A percentile compares a stretch with the other conserved stretches of the same genome.
These are phyloP conservation scores for Sula dactylatra DNA, from an alignment of 2,113 vertebrate genomes.

Conservation along the genomic window DNA sequence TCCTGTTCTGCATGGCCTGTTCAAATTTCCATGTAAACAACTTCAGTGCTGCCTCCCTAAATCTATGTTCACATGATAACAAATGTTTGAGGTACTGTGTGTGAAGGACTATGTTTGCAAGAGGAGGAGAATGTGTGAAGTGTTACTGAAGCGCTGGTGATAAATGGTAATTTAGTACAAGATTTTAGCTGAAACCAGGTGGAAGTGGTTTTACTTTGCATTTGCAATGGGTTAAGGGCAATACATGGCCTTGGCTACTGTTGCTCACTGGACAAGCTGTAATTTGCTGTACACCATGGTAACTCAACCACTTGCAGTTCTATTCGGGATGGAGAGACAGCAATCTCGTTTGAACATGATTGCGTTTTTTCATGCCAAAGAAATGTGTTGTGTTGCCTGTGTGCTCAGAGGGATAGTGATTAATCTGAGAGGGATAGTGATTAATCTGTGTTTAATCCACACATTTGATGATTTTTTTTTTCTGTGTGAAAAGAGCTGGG, in stretches of 20 bases:
- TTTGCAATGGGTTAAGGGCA: neutral
- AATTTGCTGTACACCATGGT: neutral
- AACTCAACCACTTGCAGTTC: neutral
- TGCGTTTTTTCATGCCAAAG: neutral
- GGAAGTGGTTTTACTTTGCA: neutral
- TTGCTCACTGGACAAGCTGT: neutral
- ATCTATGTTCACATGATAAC: neutral
- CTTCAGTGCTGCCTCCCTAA: neutral
- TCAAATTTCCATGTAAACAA: conserved; percentile 12
- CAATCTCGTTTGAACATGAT: neutral
- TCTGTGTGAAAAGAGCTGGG: neutral
- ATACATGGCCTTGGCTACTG: neutral
- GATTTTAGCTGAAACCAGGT: neutral
- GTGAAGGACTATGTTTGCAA: neutral
- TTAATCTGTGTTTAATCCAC: neutral
- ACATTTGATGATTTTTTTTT: neutral
- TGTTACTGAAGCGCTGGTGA: neutral
- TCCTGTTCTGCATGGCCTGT: neutral
- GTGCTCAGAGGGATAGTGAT: neutral
- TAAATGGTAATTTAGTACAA: neutral
- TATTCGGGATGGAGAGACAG: neutral
- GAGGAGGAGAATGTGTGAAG: neutral
- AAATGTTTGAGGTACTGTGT: neutral
- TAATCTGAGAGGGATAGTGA: neutral
- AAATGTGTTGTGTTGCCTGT: neutral